These are phyloP conservation scores for Dasyprocta punctata DNA, from an alignment of 2,113 vertebrate genomes.

Conservation along the genomic window DNA sequence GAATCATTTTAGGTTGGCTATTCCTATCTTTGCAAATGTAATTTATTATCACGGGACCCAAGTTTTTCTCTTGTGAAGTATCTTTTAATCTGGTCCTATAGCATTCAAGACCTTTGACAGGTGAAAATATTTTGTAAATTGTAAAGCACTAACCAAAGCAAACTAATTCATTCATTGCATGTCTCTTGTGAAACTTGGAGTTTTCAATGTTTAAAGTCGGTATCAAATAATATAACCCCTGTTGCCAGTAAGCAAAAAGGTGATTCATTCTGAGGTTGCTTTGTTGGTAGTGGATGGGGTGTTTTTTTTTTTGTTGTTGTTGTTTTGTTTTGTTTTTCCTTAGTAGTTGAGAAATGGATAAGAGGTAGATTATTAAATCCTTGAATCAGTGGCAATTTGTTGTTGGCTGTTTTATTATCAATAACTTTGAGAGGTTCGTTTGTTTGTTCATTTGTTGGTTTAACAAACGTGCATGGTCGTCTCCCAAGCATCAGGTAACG, in stretches of 20 bases:
- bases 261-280: background rate
- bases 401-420: background rate
- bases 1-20: slow-evolving; percentile 12
- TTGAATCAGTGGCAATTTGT: background rate
- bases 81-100: background rate
- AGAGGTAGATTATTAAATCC: background rate
- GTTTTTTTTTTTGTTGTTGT: too few species aligned
- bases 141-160: background rate
- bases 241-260: background rate
- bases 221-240: background rate
- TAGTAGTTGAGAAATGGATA: background rate
- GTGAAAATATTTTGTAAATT: slow-evolving; percentile 7
- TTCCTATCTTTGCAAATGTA: background rate
- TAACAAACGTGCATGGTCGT: background rate
- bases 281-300: background rate
- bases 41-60: background rate
- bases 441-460: background rate
- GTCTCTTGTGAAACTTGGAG: background rate
- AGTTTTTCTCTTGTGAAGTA: background rate
- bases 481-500: background rate
- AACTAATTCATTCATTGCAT: background rate
- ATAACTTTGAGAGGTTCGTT: background rate
- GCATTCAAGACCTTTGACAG: background rate
- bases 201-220: slow-evolving; percentile 23
- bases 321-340: too few species aligned